A percentile compares a stretch with the other conserved stretches of the same genome.
Conservation (phyloP, 2,113 vertebrate genomes). For the Elephantulus edwardii region DNA sequence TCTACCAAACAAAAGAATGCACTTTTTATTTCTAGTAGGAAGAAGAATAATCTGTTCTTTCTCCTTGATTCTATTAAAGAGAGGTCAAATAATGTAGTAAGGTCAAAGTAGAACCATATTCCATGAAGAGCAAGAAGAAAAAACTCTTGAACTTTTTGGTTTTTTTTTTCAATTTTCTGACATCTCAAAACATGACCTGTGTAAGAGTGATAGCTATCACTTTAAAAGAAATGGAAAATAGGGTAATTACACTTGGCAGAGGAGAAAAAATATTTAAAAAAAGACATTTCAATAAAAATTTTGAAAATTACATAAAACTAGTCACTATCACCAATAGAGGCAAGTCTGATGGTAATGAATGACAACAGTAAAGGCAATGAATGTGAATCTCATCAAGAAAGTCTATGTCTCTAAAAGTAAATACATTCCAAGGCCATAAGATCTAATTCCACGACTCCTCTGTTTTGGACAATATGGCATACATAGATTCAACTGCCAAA, state of each 20-base stretch:
- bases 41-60: not conserved
- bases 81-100: not conserved
- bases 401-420: not conserved
- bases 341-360: not conserved
- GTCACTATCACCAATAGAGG: not conserved
- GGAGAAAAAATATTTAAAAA: not conserved
- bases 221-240: constrained; percentile 12
- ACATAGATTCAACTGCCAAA: not conserved
- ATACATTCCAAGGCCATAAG: not conserved
- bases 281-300: not conserved
- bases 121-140: not conserved
- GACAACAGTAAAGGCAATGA: too few relatives aligned
- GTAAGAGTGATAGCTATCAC: not conserved
- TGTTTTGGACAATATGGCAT: not conserved
- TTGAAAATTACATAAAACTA: constrained; percentile 14
- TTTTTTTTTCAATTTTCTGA: constrained; percentile 17
- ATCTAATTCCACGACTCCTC: not conserved
- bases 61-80: not conserved
- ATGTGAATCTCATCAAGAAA: not conserved
- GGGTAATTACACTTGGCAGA: not conserved
- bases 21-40: not conserved
- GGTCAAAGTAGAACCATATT: not conserved
- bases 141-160: not conserved
- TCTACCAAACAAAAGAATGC: too few relatives aligned
- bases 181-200: not conserved